phyloP scores from a whole-genome alignment of 2,888 invertebrate species.

The Hirtodrosophila duncani region DNA sequence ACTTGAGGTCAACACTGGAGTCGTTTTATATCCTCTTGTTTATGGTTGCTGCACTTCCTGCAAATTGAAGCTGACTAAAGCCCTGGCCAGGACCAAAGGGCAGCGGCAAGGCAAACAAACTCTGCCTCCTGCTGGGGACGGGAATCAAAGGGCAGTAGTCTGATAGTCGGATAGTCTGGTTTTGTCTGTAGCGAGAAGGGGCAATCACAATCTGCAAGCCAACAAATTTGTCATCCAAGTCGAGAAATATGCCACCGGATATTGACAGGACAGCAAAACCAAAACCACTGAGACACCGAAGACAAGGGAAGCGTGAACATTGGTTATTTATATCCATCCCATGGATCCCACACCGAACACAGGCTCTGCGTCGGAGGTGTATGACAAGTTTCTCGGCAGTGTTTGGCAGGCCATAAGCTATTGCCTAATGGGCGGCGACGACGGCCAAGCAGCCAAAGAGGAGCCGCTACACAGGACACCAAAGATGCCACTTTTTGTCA shows the following conservation, averaged over 20 bases:
- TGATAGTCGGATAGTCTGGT: too few relatives aligned
- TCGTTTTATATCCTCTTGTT: constrained; percentile 65
- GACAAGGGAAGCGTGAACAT: constrained; percentile 33
- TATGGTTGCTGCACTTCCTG: constrained; percentile 62
- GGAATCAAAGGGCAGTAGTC: constrained; percentile 44
- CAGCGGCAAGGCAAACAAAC: too few relatives aligned
- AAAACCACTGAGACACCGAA: constrained; percentile 22
- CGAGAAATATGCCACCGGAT: constrained; percentile 49
- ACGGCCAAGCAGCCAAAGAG: too few relatives aligned
- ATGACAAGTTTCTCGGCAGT: too few relatives aligned
- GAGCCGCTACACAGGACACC: too few relatives aligned
- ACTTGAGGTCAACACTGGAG: constrained; percentile 42
- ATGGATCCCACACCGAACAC: too few relatives aligned
- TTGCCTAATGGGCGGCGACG: too few relatives aligned
- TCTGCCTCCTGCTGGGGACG: constrained; percentile 22
- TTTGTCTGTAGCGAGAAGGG: constrained; percentile 21
- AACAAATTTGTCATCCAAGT: constrained; percentile 42
- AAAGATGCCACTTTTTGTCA: too few relatives aligned
- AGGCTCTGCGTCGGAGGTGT: too few relatives aligned
- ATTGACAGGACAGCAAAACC: constrained; percentile 65
- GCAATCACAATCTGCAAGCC: constrained; percentile 33
- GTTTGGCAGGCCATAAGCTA: too few relatives aligned
- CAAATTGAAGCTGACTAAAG: constrained; percentile 42
- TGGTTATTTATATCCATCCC: constrained; percentile 45
- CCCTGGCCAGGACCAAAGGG: too few relatives aligned